A percentile compares a stretch with the other conserved stretches of the same genome.
phyloP scores from a whole-genome alignment of 2,113 vertebrate genomes.

The Hippolais icterina region DNA sequence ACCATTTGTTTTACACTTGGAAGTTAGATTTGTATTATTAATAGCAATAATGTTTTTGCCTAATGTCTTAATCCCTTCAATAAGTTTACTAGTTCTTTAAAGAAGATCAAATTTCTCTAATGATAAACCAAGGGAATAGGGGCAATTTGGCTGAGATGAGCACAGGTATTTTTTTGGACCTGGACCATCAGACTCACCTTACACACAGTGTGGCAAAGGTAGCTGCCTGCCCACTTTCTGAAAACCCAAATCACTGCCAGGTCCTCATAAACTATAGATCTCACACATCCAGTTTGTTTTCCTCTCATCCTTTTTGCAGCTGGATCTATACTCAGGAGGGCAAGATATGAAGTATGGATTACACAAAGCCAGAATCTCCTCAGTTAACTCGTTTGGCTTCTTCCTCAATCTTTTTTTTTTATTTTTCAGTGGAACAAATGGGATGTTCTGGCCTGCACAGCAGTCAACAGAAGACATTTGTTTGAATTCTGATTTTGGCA shows the following conservation, averaged over 20 bases:
- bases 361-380: background rate
- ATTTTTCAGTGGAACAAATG: slow-evolving; percentile 16
- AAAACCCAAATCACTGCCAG: background rate
- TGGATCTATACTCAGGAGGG: background rate
- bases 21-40: background rate
- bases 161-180: background rate
- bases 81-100: background rate
- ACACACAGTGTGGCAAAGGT: background rate
- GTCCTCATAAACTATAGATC: background rate
- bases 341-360: background rate
- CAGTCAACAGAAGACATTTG: background rate
- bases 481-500: slow-evolving; percentile 14
- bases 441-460: background rate
- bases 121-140: background rate
- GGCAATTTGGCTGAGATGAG: background rate
- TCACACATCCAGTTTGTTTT: background rate
- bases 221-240: background rate
- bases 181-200: background rate
- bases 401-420: background rate
- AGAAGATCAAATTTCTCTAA: background rate
- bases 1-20: background rate
- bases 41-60: background rate
- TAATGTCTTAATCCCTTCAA: background rate
- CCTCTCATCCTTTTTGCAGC: background rate
- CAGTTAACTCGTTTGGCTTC: background rate